Evolutionary conservation across 1,140 invertebrate species (phyloP).

Genomic region (Saccostrea glomerata): DNA sequence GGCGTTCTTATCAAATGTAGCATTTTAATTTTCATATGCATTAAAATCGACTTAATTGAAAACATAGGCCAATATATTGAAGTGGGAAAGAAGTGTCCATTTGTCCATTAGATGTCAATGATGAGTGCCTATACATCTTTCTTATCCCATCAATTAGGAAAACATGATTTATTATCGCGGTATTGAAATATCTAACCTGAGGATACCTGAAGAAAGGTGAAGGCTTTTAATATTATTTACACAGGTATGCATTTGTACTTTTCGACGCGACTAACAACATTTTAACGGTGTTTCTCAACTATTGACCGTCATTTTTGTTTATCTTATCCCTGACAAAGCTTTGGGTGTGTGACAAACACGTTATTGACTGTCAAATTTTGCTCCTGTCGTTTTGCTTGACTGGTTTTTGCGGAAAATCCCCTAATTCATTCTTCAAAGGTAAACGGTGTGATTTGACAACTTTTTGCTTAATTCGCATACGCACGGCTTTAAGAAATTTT

Average conservation of each 20-base stretch:
- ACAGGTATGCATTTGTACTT: not conserved
- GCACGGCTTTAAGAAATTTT: not conserved
- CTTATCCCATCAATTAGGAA: conserved; percentile 11
- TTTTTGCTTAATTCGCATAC: too few relatives aligned
- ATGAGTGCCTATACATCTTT: not conserved
- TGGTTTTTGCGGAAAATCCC: not conserved
- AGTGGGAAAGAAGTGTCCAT: too few relatives aligned
- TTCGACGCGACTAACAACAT: not conserved
- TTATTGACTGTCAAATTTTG: not conserved
- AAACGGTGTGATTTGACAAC: not conserved
- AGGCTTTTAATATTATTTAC: not conserved
- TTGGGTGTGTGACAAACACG: not conserved
- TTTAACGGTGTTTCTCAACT: not conserved
- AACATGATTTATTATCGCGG: not conserved
- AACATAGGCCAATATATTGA: too few relatives aligned
- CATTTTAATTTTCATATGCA: not conserved
- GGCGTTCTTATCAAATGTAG: too few relatives aligned
- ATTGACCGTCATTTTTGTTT: not conserved
- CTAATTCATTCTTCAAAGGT: not conserved
- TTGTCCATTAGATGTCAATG: not conserved
- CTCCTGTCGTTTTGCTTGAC: not conserved
- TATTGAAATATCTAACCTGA: not conserved
- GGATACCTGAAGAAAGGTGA: not conserved
- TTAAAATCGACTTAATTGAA: not conserved
- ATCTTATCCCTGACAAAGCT: not conserved